A percentile compares a stretch with the other conserved stretches of the same genome.
Conservation (phyloP, 2,113 vertebrate genomes). For the Lepidothrix coronata region DNA sequence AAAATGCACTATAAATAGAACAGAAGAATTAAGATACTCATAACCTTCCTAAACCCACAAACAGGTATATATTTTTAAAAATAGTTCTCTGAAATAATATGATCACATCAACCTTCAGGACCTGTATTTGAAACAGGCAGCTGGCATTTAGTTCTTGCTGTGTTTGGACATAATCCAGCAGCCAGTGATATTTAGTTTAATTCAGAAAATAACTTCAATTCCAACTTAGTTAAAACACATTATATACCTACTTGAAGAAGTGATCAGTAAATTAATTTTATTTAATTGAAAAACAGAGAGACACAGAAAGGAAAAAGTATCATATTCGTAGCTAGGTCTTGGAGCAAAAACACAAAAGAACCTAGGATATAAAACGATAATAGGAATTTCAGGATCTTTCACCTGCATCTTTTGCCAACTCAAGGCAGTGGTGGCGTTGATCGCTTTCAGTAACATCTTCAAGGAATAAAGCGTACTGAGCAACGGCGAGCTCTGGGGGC, state of each 20-base stretch:
- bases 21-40: not conserved
- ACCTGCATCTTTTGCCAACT: slow-evolving; percentile 91
- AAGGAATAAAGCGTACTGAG: slow-evolving; percentile 88
- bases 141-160: not conserved
- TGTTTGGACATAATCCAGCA: not conserved
- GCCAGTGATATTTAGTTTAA: not conserved
- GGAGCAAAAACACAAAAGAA: not conserved
- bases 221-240: not conserved
- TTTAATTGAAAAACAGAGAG: not conserved
- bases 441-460: slow-evolving; percentile 88
- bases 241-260: not conserved
- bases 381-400: not conserved
- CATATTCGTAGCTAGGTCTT: not conserved
- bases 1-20: not conserved
- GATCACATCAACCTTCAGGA: not conserved
- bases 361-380: not conserved
- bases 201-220: not conserved
- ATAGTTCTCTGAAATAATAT: not conserved
- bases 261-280: not conserved
- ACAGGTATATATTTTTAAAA: not conserved
- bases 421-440: slow-evolving; percentile 85
- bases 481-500: slow-evolving; percentile 81
- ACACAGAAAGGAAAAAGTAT: not conserved
- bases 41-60: not conserved
- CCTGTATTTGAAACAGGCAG: not conserved